Evolutionary conservation across 2,797 vertebrate genomes (phyloP).

Genomic region (Acropternis orthonyx): DNA sequence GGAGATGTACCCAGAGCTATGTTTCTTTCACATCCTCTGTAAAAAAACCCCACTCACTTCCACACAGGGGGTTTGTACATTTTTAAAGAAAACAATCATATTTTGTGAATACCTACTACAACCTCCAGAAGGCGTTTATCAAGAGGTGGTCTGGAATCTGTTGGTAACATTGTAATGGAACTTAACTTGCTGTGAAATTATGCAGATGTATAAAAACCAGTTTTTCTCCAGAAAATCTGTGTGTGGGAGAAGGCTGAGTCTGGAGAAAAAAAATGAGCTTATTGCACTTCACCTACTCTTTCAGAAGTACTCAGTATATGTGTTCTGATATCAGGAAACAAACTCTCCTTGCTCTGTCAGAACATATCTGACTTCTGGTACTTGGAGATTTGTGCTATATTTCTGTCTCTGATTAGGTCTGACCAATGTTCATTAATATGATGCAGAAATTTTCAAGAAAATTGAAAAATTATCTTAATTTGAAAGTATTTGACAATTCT

Average conservation of each 20-base stretch:
- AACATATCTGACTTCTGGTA: background rate
- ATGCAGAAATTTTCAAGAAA: background rate
- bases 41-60: background rate
- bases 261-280: background rate
- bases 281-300: background rate
- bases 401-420: background rate
- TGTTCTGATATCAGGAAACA: background rate
- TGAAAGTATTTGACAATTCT: background rate
- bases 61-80: background rate
- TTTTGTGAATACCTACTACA: background rate
- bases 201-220: background rate
- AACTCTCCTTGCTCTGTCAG: background rate
- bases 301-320: accelerated
- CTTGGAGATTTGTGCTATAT: background rate
- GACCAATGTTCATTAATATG: background rate
- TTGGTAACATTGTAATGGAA: background rate
- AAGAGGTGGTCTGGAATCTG: background rate
- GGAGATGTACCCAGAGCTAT: background rate
- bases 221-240: background rate
- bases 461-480: background rate
- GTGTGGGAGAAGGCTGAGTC: background rate
- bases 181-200: background rate
- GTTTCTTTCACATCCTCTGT: background rate
- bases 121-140: background rate
- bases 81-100: background rate